Evolutionary conservation across 2,888 invertebrate species (phyloP), one percentile per base, ranked within the genome.

Genomic region (Pinctada fucata): DNA sequence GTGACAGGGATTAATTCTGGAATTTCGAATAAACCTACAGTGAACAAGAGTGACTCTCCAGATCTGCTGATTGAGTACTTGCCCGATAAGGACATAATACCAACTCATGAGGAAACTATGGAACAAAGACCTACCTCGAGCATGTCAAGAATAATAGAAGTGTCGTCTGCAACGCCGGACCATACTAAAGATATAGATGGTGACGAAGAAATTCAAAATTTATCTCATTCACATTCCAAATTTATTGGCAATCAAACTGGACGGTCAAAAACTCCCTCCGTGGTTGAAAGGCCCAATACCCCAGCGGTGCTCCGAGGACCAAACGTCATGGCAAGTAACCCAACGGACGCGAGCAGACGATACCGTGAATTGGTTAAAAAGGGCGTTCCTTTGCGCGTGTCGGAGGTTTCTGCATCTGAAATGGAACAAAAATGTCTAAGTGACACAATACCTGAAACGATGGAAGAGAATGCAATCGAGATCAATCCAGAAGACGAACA

Each of bases 321-420:
- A 6, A 79, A 79, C 66, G 79, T 77, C 3, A 73, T 73, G 75
- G 72, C 78, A 50, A 78, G 78, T 75, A 66, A 52, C 16, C 72
- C 81, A 10, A 72, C 78, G 48, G 79, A 77, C 31, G 86, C 87
- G 3, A 81, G 81, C 3, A 85, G 84, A 72, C 82, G 88, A 47
- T 90, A 90, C 76, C 76, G 86, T 16, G 88, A 88, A 80, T 82
- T 90, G 8, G 83, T 86, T 2, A 86, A 85, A 69, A 85, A 86
- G 73, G 90, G 89, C 1, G 88, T 90, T 31, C 89, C 89, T n/a
- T 72, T 90, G 45, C 76, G 88, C 58, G 87, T 88, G 1, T 88
- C 90, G n/a, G 84, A 86, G 2, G 83, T 89, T 5, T 84, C 87
- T 2, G 52, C 78, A 4, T 80, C 80, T 3, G 82, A 77, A 51